Evolutionary conservation across 2,888 invertebrate species (phyloP).

Genomic region (Gastracanthus pulcherrimus): DNA sequence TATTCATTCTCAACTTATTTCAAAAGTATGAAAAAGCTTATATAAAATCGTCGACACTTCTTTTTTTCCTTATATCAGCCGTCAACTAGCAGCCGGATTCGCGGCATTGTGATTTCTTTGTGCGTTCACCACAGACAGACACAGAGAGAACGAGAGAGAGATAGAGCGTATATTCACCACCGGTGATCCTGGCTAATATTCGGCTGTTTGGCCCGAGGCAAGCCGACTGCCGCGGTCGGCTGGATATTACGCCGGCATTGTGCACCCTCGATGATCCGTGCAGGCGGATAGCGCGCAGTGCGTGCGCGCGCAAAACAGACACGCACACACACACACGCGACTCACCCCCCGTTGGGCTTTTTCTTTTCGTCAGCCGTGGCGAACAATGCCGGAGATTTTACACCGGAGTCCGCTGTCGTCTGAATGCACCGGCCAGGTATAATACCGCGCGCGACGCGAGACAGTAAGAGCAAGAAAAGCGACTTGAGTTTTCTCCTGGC

Average conservation of each 20-base stretch:
- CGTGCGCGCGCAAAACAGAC: neutral
- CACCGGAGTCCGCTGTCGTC: neutral
- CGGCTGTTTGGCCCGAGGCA: conserved; percentile 2
- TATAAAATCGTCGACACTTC: no score
- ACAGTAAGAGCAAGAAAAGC: neutral
- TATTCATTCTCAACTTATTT: no score
- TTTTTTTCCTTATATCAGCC: no score
- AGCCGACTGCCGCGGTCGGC: no score
- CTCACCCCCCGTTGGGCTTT: neutral
- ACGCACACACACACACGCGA: neutral
- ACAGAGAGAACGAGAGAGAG: no score
- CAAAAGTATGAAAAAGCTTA: no score
- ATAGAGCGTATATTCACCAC: neutral
- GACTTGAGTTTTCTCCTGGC: neutral
- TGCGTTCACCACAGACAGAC: neutral
- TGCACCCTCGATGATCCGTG: conserved; percentile 1
- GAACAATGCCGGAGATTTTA: neutral
- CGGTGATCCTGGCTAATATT: neutral
- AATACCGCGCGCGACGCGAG: neutral
- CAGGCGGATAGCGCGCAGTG: no score
- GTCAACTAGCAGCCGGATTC: neutral
- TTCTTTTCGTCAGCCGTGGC: neutral
- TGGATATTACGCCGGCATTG: neutral
- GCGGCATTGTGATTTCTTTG: neutral
- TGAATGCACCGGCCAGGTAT: neutral